Evolutionary conservation across 2,888 invertebrate genomes (phyloP), one percentile per base, ranked within the genome.

Genomic region (Marronus borbonicus): DNA sequence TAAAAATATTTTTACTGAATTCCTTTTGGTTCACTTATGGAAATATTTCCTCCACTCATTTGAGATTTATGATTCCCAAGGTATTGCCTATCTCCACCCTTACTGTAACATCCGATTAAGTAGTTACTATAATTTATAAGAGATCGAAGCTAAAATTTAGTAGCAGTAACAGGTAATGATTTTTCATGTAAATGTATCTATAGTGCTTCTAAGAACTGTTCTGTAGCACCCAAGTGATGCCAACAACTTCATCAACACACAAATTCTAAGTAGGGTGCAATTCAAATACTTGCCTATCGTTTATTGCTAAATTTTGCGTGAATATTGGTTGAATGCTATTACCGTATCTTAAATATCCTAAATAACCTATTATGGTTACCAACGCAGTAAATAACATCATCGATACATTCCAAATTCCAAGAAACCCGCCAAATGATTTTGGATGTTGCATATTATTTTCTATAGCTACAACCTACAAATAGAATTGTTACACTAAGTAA

Each of bases 321-420:
- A 77, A 14, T 0, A 77, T n/a, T 31, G 68, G 69, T 17, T 44
- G 2, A 36, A 70, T 62, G 3, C 14, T 36, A 2, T 62, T 10
- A 5, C 77, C 77, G 36, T 50, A 77, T 50, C 50, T 70, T 62
- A 68, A 50, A 49, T 77, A 77, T 10, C 77, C 77, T 12, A 77
- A 64, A 52, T 60, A 77, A 3, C 77, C 77, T 31, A 77, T 50
- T 4, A 50, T 10, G 3, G 70, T 24, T n/a, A 77, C 44, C 14
- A 69, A 17, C 3, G 62, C 1, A 8, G 77, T 62, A 12, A 70
- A 60, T 2, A 77, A 62, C 28, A 77, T 62, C 62, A 77, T 77
- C 3, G 70, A 70, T n/a, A 60, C 7, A 36, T 70, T 77, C n/a
- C 60, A 77, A 17, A 77, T 44, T 20, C 77, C 70, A 36, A 77